phyloP scores from a whole-genome alignment of 2,113 vertebrate species.

The Osmerus mordax region DNA sequence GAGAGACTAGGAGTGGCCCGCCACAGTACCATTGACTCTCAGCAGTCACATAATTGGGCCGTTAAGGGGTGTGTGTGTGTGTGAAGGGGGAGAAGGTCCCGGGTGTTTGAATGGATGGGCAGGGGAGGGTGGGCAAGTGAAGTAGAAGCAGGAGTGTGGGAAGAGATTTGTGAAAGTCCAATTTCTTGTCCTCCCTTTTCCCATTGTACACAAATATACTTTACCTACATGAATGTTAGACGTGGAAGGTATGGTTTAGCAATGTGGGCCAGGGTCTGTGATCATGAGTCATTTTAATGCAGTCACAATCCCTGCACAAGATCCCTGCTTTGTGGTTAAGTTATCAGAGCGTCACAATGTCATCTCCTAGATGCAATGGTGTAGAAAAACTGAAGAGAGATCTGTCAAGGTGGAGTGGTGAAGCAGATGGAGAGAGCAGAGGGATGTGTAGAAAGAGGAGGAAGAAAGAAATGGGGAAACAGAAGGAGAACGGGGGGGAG shows the following conservation, averaged over 20 bases:
- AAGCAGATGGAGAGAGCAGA: no score
- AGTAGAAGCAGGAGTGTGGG: background rate
- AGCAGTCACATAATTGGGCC: conserved; percentile 72
- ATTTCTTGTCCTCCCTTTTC: background rate
- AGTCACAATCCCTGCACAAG: no score
- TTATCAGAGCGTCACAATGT: conserved; percentile 22
- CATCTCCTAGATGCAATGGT: conserved; percentile 20
- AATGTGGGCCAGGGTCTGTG: background rate
- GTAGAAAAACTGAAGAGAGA: conserved; percentile 25
- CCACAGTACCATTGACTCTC: conserved; percentile 60
- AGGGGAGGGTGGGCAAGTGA: conserved; percentile 8
- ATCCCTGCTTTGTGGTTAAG: conserved; percentile 2
- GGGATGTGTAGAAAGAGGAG: background rate
- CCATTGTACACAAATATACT: background rate
- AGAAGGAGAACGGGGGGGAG: background rate
- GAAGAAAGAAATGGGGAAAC: background rate
- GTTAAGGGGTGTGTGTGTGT: conserved; percentile 48
- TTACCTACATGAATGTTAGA: background rate
- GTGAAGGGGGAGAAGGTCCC: background rate
- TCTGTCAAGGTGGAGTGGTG: no score
- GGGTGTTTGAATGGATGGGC: conserved; percentile 37
- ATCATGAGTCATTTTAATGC: no score
- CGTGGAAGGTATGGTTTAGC: no score
- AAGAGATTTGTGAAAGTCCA: background rate
- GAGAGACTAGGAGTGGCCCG: conserved; percentile 59